phyloP scores from a whole-genome alignment of 2,888 invertebrate species.

The Pseudococcus jackbeardsleyi region DNA sequence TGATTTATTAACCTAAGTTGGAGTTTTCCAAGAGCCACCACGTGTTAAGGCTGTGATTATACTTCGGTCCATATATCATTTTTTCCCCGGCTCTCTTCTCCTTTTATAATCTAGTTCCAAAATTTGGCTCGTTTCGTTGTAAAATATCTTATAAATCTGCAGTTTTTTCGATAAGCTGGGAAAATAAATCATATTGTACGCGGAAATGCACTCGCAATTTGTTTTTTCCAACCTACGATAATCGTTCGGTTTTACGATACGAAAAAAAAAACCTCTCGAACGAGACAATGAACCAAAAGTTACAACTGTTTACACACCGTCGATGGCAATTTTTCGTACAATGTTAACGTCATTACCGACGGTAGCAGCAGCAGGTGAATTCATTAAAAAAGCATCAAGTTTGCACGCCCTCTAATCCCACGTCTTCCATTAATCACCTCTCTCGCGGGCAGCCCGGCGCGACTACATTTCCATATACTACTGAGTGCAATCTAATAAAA shows the following conservation, averaged over 20 bases:
- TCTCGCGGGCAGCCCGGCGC: too few species aligned
- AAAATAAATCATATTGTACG: slow-evolving; percentile 7
- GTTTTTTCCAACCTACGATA: neutral
- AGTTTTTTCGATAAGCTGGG: neutral
- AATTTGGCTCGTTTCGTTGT: slow-evolving; percentile 40
- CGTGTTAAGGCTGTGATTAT: slow-evolving; percentile 41
- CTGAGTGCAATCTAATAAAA: neutral
- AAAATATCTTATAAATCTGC: slow-evolving; percentile 11
- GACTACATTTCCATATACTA: slow-evolving; percentile 21
- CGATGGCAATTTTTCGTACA: neutral
- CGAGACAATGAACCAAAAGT: neutral
- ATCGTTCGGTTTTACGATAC: neutral
- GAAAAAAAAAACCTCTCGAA: neutral
- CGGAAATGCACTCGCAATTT: slow-evolving; percentile 8
- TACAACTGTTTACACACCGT: neutral
- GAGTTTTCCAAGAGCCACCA: slow-evolving; percentile 14
- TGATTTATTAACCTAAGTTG: slow-evolving; percentile 30
- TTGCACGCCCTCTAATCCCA: neutral
- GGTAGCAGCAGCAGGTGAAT: slow-evolving; percentile 22
- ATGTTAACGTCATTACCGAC: neutral
- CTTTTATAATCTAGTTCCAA: slow-evolving; percentile 25
- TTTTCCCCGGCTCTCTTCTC: neutral
- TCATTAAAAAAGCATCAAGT: slow-evolving; percentile 39
- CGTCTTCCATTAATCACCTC: slow-evolving; percentile 35
- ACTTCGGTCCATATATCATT: slow-evolving; percentile 37